Conservation (phyloP, 2,888 invertebrate genomes). For the Lasius platythorax region DNA sequence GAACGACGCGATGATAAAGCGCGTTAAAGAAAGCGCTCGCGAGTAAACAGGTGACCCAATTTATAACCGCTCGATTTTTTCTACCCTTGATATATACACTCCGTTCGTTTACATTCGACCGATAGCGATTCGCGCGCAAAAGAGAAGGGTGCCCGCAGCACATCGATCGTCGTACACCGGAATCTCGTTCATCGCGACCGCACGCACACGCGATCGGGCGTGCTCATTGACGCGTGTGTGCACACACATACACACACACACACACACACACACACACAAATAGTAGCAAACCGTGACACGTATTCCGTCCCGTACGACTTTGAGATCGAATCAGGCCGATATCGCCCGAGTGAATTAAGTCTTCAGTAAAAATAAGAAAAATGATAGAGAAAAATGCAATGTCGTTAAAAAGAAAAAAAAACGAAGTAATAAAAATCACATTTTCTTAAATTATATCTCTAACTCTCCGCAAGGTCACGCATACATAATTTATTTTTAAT, state of each 20-base stretch:
- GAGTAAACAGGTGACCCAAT: constrained; percentile 67
- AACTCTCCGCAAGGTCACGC: background rate
- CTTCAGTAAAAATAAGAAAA: background rate
- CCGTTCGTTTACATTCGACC: constrained; percentile 65
- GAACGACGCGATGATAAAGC: constrained; percentile 16
- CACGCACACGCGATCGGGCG: constrained; percentile 28
- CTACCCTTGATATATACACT: constrained; percentile 67
- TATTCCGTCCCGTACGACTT: background rate
- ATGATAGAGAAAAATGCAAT: background rate
- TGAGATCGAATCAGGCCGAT: constrained; percentile 13
- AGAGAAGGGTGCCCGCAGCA: background rate
- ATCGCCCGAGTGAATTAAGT: background rate
- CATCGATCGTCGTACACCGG: constrained; percentile 33
- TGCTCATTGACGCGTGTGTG: constrained; percentile 18
- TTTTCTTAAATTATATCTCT: background rate
- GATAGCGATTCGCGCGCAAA: constrained; percentile 27
- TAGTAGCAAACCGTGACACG: background rate
- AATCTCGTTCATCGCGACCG: constrained; percentile 20
- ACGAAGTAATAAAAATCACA: background rate
- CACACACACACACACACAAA: no score
- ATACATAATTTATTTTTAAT: background rate
- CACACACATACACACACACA: background rate
- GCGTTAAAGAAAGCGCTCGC: constrained; percentile 14
- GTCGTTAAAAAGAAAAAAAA: background rate
- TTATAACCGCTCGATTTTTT: constrained; percentile 58